Conservation (phyloP, 2,797 vertebrate species). For the Pantherophis alleghaniensis region DNA sequence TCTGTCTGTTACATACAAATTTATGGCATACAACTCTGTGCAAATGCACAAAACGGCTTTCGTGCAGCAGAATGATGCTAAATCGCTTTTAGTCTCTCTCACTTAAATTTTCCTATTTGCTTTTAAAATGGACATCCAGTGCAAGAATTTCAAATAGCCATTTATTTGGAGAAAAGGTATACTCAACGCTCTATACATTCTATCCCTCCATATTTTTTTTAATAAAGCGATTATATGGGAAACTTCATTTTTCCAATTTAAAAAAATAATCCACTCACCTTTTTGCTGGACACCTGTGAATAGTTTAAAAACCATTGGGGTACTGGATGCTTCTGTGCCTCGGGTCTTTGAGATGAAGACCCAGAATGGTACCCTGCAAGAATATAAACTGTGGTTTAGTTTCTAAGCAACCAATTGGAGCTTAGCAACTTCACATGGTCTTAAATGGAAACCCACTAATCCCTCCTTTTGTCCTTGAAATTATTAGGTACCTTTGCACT, state of each 20-base stretch:
- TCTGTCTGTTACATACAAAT: not conserved
- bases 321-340: not conserved
- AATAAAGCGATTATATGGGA: not conserved
- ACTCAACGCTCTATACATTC: not conserved
- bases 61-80: not conserved
- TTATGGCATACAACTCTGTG: not conserved
- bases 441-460: slow-evolving; percentile 32
- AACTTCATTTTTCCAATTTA: not conserved
- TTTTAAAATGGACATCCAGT: not conserved
- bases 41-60: not conserved
- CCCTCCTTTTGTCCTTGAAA: slow-evolving; percentile 32
- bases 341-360: not conserved
- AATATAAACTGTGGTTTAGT: slow-evolving; percentile 30
- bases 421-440: slow-evolving; percentile 20
- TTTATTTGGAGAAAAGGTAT: not conserved
- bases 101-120: not conserved
- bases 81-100: not conserved
- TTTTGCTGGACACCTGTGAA: not conserved
- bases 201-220: not conserved
- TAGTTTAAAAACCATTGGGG: not conserved
- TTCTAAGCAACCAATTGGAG: slow-evolving; percentile 32
- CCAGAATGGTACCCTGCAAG: not conserved
- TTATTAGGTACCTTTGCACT: slow-evolving; percentile 26
- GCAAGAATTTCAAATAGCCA: not conserved
- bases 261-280: not conserved